Conservation (phyloP, 2,113 vertebrate species). For the Gambusia affinis region DNA sequence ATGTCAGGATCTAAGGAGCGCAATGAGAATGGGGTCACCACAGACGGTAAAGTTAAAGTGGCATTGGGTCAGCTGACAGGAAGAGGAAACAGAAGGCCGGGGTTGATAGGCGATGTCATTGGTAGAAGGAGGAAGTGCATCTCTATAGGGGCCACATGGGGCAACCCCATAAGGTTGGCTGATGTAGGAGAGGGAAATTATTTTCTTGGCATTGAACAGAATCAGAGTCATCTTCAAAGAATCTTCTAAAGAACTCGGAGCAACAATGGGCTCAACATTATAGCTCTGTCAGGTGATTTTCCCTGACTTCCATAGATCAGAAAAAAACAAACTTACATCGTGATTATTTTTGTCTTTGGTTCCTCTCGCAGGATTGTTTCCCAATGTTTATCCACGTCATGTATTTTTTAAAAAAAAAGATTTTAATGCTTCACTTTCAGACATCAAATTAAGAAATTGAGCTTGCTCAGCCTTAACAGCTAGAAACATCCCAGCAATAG, state of each 20-base stretch:
- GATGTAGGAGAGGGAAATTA: conserved; percentile 43
- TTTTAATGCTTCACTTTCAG: too few species aligned
- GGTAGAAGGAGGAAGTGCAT: conserved; percentile 63
- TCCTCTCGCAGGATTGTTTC: background rate
- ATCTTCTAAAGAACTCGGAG: conserved; percentile 9
- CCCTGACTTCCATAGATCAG: background rate
- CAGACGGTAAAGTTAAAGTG: conserved; percentile 43
- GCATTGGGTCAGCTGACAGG: conserved; percentile 58
- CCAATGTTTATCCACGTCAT: too few species aligned
- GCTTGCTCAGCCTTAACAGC: too few species aligned
- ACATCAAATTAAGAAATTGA: too few species aligned
- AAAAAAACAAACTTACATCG: background rate
- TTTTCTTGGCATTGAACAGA: conserved; percentile 23
- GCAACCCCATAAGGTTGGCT: conserved; percentile 38
- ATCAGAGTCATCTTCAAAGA: conserved; percentile 12
- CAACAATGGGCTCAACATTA: background rate
- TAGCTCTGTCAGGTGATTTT: background rate
- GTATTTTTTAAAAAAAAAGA: too few species aligned
- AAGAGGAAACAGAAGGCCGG: conserved; percentile 78
- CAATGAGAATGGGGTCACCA: conserved; percentile 48
- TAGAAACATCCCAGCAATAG: too few species aligned
- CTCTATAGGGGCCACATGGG: conserved; percentile 52
- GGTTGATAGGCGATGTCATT: conserved; percentile 73
- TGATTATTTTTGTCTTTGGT: background rate
- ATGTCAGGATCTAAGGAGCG: conserved; percentile 26